Conservation (phyloP, 1,140 invertebrate genomes). For the Diprion similis region DNA sequence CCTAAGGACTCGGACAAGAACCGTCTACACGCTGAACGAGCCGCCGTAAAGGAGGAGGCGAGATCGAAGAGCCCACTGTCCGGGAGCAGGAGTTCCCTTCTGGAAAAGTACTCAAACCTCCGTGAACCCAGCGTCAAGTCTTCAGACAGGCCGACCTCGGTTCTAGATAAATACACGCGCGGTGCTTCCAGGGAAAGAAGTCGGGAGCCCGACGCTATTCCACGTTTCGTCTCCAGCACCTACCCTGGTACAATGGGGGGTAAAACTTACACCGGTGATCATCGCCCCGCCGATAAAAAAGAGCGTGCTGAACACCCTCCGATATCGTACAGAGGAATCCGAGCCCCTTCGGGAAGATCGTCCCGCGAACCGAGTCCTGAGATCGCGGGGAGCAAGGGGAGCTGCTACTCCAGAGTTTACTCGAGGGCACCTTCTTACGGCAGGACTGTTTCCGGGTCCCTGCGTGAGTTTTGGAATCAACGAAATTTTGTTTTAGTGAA, state of each 20-base stretch:
- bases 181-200: slow-evolving; percentile 46
- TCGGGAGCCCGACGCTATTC: slow-evolving; percentile 47
- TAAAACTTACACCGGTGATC: slow-evolving; percentile 43
- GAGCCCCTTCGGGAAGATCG: slow-evolving; percentile 39
- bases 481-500: slow-evolving; percentile 18
- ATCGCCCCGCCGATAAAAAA: slow-evolving; percentile 43
- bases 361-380: slow-evolving; percentile 55
- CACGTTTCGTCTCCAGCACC: slow-evolving; percentile 47
- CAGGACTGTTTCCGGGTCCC: slow-evolving; percentile 37
- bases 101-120: slow-evolving; percentile 51
- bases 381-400: slow-evolving; percentile 41
- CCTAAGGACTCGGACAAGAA: slow-evolving; percentile 49
- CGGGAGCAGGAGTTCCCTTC: slow-evolving; percentile 44
- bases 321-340: slow-evolving; percentile 41
- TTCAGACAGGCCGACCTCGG: slow-evolving; percentile 47
- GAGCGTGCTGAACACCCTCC: slow-evolving; percentile 43
- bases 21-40: slow-evolving; percentile 41
- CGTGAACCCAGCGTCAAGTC: slow-evolving; percentile 37
- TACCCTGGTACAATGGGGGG: slow-evolving; percentile 45
- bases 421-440: slow-evolving; percentile 44
- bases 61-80: slow-evolving; percentile 46
- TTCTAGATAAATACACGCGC: slow-evolving; percentile 52
- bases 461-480: slow-evolving; percentile 31
- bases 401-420: slow-evolving; percentile 41
- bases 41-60: slow-evolving; percentile 43